A percentile compares a stretch with the other conserved stretches of the same genome.
phyloP scores from a whole-genome alignment of 2,113 vertebrate species.

The Orientallactaga bullata region DNA sequence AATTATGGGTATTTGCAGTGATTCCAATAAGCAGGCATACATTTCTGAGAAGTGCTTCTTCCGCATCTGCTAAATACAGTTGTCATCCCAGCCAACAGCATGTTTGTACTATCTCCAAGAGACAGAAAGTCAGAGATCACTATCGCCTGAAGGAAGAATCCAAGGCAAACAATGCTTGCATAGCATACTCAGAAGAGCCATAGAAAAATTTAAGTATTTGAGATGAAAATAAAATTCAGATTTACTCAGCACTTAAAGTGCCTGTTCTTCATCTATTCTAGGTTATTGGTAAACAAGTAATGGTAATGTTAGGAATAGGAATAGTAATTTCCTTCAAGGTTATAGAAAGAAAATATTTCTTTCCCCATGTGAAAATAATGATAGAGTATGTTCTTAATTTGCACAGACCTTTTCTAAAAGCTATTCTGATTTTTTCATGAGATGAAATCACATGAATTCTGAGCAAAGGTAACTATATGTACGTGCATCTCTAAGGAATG shows the following conservation, averaged over 20 bases:
- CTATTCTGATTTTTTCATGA: conserved; percentile 28
- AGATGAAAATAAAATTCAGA: conserved; percentile 28
- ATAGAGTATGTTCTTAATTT: neutral
- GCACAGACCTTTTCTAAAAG: conserved; percentile 42
- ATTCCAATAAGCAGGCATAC: conserved; percentile 26
- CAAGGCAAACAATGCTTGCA: conserved; percentile 40
- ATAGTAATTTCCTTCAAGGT: neutral
- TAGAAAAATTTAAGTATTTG: conserved; percentile 7
- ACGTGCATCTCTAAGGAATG: conserved; percentile 12
- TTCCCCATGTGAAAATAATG: conserved; percentile 58
- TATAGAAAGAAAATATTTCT: conserved; percentile 46
- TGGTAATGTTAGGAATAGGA: neutral
- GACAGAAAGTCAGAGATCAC: conserved; percentile 9
- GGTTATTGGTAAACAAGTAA: neutral
- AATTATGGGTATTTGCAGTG: neutral
- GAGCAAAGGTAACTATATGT: conserved; percentile 29
- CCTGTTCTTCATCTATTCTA: neutral
- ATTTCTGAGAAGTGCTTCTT: neutral
- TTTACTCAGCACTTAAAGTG: neutral
- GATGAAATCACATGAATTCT: conserved; percentile 43
- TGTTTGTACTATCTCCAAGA: neutral
- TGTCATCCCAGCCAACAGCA: neutral
- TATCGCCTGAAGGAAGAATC: conserved; percentile 19
- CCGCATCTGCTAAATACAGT: neutral
- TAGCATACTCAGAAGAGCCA: conserved; percentile 4